phyloP scores from a whole-genome alignment of 2,888 invertebrate genomes.

The Teinopalpus imperialis region DNA sequence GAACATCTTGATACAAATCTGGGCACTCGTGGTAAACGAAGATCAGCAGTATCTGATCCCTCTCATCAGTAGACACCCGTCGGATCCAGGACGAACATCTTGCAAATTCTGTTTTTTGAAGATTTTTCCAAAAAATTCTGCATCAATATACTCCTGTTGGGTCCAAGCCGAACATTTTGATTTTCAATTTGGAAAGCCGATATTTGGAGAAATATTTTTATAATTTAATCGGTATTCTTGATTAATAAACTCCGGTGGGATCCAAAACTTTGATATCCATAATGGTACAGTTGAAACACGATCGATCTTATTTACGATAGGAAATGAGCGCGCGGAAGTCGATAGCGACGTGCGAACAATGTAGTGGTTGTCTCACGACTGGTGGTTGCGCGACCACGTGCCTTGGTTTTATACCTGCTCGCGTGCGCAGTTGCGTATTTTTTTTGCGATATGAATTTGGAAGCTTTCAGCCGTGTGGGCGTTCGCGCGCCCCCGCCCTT shows the following conservation, averaged over 20 bases:
- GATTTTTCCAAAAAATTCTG: constrained; percentile 27
- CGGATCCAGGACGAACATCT: constrained; percentile 67
- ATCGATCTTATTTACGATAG: constrained; percentile 77
- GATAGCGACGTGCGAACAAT: constrained; percentile 57
- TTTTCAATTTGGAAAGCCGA: not conserved
- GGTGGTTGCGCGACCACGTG: constrained; percentile 65
- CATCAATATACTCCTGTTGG: constrained; percentile 68
- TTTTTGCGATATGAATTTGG: constrained; percentile 78
- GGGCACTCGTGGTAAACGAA: constrained; percentile 21
- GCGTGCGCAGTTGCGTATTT: constrained; percentile 70
- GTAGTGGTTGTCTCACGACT: constrained; percentile 59
- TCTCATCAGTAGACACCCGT: constrained; percentile 57
- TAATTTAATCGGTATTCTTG: not conserved
- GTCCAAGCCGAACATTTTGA: constrained; percentile 60
- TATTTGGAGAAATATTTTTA: too few species aligned
- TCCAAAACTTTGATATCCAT: constrained; percentile 76
- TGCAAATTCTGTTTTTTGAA: constrained; percentile 35
- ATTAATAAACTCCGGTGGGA: constrained; percentile 73
- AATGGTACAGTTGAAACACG: constrained; percentile 51
- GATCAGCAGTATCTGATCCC: too few species aligned
- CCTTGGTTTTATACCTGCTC: constrained; percentile 67
- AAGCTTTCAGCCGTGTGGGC: constrained; percentile 78
- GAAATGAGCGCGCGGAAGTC: constrained; percentile 42
- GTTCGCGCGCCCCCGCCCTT: constrained; percentile 70
- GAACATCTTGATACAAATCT: constrained; percentile 49